Conservation (phyloP, 2,888 invertebrate genomes). For the Steinernema scapterisci region DNA sequence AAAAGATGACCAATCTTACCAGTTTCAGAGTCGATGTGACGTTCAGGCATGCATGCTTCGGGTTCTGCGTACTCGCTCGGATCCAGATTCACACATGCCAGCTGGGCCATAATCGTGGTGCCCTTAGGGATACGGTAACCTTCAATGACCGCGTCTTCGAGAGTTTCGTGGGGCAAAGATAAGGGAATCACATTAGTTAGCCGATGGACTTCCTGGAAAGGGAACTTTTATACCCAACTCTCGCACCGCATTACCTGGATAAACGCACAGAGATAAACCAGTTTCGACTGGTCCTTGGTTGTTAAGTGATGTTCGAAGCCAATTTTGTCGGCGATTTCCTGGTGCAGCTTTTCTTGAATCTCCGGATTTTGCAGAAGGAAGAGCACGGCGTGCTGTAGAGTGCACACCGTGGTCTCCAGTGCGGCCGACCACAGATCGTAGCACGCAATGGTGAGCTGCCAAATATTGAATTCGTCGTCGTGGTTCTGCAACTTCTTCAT, state of each 20-base stretch:
- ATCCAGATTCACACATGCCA: slow-evolving; percentile 8
- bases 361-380: slow-evolving; percentile 14
- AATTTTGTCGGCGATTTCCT: neutral
- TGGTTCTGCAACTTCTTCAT: neutral
- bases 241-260: slow-evolving; percentile 9
- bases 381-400: slow-evolving; percentile 9
- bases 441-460: slow-evolving; percentile 6
- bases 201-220: neutral
- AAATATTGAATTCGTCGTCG: neutral
- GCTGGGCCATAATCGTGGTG: neutral
- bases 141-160: neutral
- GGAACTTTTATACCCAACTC: neutral
- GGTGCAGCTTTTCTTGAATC: neutral
- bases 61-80: neutral
- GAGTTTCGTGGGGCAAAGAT: slow-evolving; percentile 4
- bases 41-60: neutral
- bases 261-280: neutral
- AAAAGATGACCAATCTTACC: too few relatives aligned
- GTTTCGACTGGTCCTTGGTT: neutral
- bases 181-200: slow-evolving; percentile 7
- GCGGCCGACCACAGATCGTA: slow-evolving; percentile 16
- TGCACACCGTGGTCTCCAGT: neutral
- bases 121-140: neutral
- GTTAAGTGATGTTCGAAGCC: neutral
- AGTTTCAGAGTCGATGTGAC: neutral